A percentile compares a stretch with the other conserved stretches of the same genome.
Evolutionary conservation across 2,888 invertebrate genomes (phyloP).

Genomic region (Rhagophthalmus giganteus): DNA sequence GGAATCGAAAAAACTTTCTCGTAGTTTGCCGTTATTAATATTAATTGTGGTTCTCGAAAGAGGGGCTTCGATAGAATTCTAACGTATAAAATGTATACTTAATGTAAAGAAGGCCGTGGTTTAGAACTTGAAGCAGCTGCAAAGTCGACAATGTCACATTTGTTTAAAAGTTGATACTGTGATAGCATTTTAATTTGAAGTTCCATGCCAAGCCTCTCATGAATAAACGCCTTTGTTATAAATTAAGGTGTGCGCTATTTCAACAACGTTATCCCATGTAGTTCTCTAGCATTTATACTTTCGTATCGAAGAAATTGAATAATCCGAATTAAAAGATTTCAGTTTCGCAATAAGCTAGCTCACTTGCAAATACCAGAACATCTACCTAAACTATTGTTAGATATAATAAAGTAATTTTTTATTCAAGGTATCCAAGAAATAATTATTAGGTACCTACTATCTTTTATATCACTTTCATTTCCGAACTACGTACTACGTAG

Average conservation of each 20-base stretch:
- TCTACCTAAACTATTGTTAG: background rate
- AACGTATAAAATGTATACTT: too few species aligned
- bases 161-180: conserved; percentile 38
- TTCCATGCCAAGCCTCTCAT: conserved; percentile 39
- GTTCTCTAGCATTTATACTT: conserved; percentile 7
- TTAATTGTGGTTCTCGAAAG: too few species aligned
- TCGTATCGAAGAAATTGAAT: conserved; percentile 14
- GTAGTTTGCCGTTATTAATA: too few species aligned
- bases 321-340: conserved; percentile 16
- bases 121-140: conserved; percentile 30
- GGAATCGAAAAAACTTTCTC: too few species aligned
- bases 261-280: conserved; percentile 12
- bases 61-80: too few species aligned
- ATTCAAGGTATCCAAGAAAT: conserved; percentile 1
- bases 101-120: background rate
- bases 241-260: conserved; percentile 39
- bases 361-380: too few species aligned
- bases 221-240: conserved; percentile 42
- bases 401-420: background rate
- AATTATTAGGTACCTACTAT: too few species aligned
- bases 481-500: too few species aligned
- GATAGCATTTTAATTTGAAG: conserved; percentile 37
- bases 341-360: conserved; percentile 16
- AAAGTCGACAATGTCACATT: conserved; percentile 32
- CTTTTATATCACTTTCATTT: too few species aligned